Percentiles rank a stretch among this genome's conserved stretches.
These are phyloP conservation scores for Oryzias javanicus DNA, from an alignment of 2,113 vertebrate species.

Conservation along the genomic window DNA sequence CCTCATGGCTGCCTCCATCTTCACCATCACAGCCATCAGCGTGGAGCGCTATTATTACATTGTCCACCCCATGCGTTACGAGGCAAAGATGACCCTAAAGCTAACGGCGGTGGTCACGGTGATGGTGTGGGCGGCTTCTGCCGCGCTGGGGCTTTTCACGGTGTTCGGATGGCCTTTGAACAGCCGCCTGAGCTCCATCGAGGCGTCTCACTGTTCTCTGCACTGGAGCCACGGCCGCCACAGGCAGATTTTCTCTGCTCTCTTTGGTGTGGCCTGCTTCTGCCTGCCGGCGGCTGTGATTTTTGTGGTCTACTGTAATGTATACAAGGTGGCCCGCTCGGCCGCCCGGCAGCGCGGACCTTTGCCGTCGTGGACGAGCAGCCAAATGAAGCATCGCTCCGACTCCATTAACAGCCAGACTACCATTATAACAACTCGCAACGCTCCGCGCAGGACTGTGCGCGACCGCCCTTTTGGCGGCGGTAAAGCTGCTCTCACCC, in stretches of 20 bases:
- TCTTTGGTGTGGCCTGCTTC: constrained; percentile 85
- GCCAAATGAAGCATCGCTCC: constrained; percentile 71
- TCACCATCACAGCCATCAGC: constrained; percentile 88
- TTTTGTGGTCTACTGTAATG: constrained; percentile 84
- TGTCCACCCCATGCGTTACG: constrained; percentile 88
- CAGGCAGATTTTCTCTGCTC: constrained; percentile 76
- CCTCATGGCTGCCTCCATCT: constrained; percentile 88
- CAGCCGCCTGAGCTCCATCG: constrained; percentile 63
- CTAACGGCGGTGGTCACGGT: constrained; percentile 78
- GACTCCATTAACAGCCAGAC: constrained; percentile 88
- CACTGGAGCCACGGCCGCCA: constrained; percentile 82
- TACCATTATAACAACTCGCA: constrained; percentile 82
- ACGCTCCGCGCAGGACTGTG: constrained; percentile 67
- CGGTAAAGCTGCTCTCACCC: constrained; percentile 87
- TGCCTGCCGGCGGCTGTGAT: constrained; percentile 84
- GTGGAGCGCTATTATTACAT: constrained; percentile 95
- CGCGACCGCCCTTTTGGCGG: constrained; percentile 78
- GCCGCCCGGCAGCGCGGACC: constrained; percentile 80
- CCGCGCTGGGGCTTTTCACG: constrained; percentile 76
- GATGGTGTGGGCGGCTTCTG: constrained; percentile 83
- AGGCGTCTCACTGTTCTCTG: constrained; percentile 79
- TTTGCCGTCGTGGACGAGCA: constrained; percentile 70
- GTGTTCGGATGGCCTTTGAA: constrained; percentile 79
- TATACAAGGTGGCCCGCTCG: constrained; percentile 87
- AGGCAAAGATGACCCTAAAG: constrained; percentile 85